Evolutionary conservation across 2,888 invertebrate genomes (phyloP), one percentile per base, ranked within the genome.

Genomic region (Tachina fera): DNA sequence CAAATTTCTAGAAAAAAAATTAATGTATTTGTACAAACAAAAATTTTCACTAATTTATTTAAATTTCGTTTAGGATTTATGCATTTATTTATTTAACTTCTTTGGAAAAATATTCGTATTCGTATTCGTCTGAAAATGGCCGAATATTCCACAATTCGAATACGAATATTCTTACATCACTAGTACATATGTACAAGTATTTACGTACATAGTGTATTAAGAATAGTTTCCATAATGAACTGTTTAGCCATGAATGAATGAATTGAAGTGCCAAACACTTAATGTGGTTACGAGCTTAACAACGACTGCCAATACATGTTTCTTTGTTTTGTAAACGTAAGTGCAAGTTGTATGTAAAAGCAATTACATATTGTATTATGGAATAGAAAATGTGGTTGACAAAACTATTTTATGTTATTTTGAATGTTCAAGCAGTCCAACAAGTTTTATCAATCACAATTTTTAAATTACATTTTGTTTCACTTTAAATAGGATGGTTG

Each of bases 381-480:
- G 77, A 41, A 61, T 60, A 53, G 1, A 51, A 65, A 58, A 72
- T 63, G 63, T 51, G 53, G 61, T 65, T 65, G 39, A 47, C 22
- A 83, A 31, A 83, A 68, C 67, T 45, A 60, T 51, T 58, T 70
- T 56, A 53, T 14, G 14, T 61, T 65, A 43, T 71, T 58, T 76
- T 45, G 16, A 77, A 72, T 67, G 31, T 8, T 77, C n/a, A 78
- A 85, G 75, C 76, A 22, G 82, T 75, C 47, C 79, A 79, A 79
- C 85, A 75, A 82, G 78, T 86, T 86, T 31, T 31, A 31, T 31
- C 31, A 6, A 31, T 31, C 31, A 31, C 31, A 31, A 6, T 31
- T 31, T 82, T 14, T 45, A 51, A 19, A 16, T 9, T 11, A 39
- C 16, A 14, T 53, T 53, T 45, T 49, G 0, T 16, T 72, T 39